A percentile compares a stretch with the other conserved stretches of the same genome.
These are phyloP conservation scores for Pteromalus puparum DNA, from an alignment of 1,140 invertebrate species.

Conservation along the genomic window DNA sequence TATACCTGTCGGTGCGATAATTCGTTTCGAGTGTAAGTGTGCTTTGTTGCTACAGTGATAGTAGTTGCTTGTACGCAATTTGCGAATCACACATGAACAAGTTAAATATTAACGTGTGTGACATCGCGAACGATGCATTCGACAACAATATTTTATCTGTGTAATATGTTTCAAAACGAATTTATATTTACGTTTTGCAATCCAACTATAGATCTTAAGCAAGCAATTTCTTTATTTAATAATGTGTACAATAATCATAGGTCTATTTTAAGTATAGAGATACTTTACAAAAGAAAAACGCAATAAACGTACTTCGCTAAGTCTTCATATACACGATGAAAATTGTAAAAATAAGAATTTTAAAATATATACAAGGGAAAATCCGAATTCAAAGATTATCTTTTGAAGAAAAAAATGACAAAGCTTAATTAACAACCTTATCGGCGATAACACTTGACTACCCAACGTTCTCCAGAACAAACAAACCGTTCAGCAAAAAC, in stretches of 20 bases:
- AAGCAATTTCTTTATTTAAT: background rate
- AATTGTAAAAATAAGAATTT: background rate
- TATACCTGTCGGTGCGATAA: background rate
- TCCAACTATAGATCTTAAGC: background rate
- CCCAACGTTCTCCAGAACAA: too few relatives aligned
- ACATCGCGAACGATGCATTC: background rate
- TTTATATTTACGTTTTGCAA: background rate
- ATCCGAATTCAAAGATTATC: background rate
- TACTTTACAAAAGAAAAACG: background rate
- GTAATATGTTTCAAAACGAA: background rate
- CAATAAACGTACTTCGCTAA: background rate
- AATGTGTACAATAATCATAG: background rate
- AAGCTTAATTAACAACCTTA: too few relatives aligned
- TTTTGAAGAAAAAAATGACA: too few relatives aligned
- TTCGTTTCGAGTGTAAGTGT: background rate
- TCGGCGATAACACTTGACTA: too few relatives aligned
- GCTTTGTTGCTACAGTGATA: background rate
- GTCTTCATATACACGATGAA: background rate
- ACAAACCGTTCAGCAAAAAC: too few relatives aligned
- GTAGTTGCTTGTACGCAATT: background rate
- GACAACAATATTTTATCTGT: background rate
- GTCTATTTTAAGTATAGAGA: background rate
- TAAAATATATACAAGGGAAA: background rate
- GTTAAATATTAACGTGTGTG: background rate
- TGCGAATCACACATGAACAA: background rate